Conservation (phyloP, 1,140 invertebrate genomes). For the Muscidifurax raptorellus region DNA sequence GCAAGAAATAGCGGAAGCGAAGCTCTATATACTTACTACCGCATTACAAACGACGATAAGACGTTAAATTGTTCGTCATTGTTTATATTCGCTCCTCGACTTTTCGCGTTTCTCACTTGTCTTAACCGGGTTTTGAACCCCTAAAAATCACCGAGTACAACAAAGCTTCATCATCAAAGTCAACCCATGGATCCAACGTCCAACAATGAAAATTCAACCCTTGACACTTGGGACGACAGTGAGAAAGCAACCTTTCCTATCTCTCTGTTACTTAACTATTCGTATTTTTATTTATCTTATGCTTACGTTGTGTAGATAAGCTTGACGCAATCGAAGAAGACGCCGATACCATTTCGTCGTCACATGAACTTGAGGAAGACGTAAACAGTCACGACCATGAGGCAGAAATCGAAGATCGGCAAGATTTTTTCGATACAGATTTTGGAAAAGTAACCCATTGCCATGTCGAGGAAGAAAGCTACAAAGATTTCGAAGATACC, state of each 20-base stretch:
- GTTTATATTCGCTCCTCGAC: neutral
- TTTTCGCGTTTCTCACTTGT: neutral
- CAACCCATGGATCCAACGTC: neutral
- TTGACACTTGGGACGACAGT: neutral
- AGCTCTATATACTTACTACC: no score
- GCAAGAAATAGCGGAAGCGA: no score
- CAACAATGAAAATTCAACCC: neutral
- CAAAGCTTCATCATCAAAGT: neutral
- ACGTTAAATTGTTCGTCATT: neutral
- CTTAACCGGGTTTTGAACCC: neutral
- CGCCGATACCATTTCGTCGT: neutral
- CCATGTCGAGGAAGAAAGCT: neutral
- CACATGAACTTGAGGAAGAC: neutral
- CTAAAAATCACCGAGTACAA: neutral
- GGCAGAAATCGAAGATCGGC: neutral
- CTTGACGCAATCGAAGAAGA: neutral
- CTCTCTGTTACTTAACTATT: neutral
- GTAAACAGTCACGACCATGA: neutral
- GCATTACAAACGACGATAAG: no score
- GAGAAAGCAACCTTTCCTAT: neutral
- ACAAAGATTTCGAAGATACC: neutral
- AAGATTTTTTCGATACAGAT: neutral
- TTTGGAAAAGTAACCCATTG: neutral
- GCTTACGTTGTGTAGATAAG: conserved; percentile 7
- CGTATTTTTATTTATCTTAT: neutral